These are phyloP conservation scores for Arbacia lixula DNA, from an alignment of 53 echinoderm and acorn worm species.

Conservation along the genomic window DNA sequence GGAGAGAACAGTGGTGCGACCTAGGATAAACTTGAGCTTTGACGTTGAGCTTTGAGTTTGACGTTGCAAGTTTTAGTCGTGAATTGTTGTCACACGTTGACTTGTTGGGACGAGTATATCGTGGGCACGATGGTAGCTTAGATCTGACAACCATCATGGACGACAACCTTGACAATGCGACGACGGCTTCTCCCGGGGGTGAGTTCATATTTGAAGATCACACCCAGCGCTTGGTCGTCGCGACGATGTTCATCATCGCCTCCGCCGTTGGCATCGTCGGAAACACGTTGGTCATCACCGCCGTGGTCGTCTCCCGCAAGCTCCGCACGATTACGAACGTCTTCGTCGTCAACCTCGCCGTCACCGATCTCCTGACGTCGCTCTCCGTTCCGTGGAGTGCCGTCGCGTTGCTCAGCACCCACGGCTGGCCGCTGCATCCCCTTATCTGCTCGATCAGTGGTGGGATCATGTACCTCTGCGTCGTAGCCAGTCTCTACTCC, in stretches of 20 bases:
- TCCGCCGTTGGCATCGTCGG: constrained; percentile 69
- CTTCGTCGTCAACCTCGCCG: constrained; percentile 90
- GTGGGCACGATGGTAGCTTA: too few species aligned
- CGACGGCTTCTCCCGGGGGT: not conserved
- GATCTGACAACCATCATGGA: too few species aligned
- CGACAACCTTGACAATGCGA: too few species aligned
- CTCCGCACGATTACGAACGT: constrained; percentile 93
- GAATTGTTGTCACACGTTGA: too few species aligned
- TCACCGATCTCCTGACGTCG: constrained; percentile 82
- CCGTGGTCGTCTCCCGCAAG: constrained; percentile 78
- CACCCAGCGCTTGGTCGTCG: constrained; percentile 61
- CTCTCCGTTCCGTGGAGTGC: constrained; percentile 78
- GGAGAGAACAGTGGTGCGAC: too few species aligned
- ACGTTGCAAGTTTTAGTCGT: too few species aligned
- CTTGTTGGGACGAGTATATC: too few species aligned
- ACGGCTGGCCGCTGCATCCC: constrained; percentile 69
- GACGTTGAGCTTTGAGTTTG: too few species aligned
- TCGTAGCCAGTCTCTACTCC: constrained; percentile 79
- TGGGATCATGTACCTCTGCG: constrained; percentile 72
- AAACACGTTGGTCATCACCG: constrained; percentile 78
- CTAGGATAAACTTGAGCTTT: too few species aligned
- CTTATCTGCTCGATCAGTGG: constrained; percentile 70
- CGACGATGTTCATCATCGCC: constrained; percentile 45
- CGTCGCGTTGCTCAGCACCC: constrained; percentile 58
- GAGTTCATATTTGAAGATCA: constrained; percentile 24